Base-by-base conservation (phyloP, 2,797 vertebrate genomes). In the Chelon labrosus region DNA sequence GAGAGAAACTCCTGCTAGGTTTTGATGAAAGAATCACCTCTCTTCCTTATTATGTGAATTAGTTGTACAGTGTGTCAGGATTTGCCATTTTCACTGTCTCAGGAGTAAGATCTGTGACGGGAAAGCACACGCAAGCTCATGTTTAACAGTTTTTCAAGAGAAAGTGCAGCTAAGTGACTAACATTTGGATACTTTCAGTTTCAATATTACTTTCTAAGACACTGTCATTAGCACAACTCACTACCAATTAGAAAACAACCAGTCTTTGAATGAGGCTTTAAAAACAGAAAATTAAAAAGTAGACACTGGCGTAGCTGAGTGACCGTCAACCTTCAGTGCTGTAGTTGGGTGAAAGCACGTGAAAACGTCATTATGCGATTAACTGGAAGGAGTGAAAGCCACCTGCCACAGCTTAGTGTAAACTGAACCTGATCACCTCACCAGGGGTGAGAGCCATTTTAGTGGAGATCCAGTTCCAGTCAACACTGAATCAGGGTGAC, bases 401-500 rank as follows among this genome's bases (percentile, higher is more conserved):
- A 82, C 79, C 75, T 85, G 83, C 75, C 64, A 49, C 6, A 19
- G 79, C 73, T 87, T 85, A 86, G 47, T 20, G 67, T 39, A 68
- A 83, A 69, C 7, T 65, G 64, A 86, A 67, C 66, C 54, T 9
- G 19, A 46, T 65, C 57, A 50, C 42, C 74, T 64, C 62, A 31
- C 13, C 37, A 4, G 3, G 41, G 20, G 44, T 60, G 17, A 31
- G 42, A 12, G 22, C 46, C 2, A 44, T 65, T 70, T 35, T 53
- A 16, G 14, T 56, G 3, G 44, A 19, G 8, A 63, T 69, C 61
- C 27, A 35, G 27, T 37, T 65, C 10, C 25, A 59, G 19, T 65
- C 31, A 19, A 35, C 46, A 5, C 31, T 42, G 7, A 79, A 61
- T 60, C 20, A 60, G 52, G n/a, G 16, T 27, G 14, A 70, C 39